Base-by-base conservation (phyloP, 2,113 vertebrate genomes). In the Pleuronectes platessa region DNA sequence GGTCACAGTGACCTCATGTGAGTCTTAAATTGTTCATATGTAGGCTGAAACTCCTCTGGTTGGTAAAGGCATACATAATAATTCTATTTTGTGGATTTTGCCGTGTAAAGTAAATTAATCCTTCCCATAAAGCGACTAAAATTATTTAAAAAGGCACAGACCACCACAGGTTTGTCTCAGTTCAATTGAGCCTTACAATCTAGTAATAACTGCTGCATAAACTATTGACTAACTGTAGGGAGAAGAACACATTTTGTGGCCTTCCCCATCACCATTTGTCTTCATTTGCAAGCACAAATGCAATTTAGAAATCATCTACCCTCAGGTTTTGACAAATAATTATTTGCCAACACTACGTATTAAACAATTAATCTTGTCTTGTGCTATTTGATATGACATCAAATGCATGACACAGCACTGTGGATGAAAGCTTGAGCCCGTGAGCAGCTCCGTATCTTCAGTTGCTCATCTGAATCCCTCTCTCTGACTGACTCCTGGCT, bases 181-280 rank as follows among this genome's bases (percentile, higher is more conserved):
- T 79, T 45, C 47, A 68, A 55, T 45, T 64, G 23, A 69, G 47
- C 18, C 5, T 51, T 18, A n/a, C 18, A 54, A 21, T 54, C 51
- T n/a, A 2, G 20, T 21, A 67, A 78, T 83, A 72, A 72, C 17
- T 55, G 26, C 40, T 72, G 73, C 1, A 55, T 31, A 42, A 76
- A 66, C 60, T 55, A 65, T 66, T 63, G 71, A 73, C 58, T 59
- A 55, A 74, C 73, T 74, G 58, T 53, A 47, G 49, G 31, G 20
- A 77, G n/a, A 21, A 54, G 20, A 47, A 71, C 35, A 40, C 24
- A 68, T 75, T 56, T 59, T 47, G 23, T 37, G 24, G 49, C n/a
- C 47, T 62, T 56, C 31, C 27, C 58, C 37, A 40, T 56, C 12
- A 45, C 63, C 35, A 37, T 64, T 63, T 71, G 49, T 83, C 66